Conservation (phyloP, 2,888 invertebrate genomes). For the Frankliniella intonsa region DNA sequence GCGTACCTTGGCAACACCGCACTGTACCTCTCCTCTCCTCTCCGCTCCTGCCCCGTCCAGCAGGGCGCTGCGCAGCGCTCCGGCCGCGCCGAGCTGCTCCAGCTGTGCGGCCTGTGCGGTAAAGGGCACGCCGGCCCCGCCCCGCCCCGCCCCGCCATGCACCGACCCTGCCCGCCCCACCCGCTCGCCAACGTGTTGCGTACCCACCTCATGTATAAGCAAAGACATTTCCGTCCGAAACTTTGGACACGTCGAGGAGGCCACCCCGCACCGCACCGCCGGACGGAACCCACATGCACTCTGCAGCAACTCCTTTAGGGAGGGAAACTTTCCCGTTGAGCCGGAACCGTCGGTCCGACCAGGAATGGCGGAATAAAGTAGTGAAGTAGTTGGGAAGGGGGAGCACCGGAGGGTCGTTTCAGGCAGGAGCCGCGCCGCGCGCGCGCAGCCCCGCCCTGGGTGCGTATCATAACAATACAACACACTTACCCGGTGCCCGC, state of each 20-base stretch:
- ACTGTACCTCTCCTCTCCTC: neutral
- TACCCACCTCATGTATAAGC: too few species aligned
- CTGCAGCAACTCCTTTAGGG: too few species aligned
- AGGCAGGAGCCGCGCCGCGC: neutral
- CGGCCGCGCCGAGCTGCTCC: neutral
- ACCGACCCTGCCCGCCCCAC: neutral
- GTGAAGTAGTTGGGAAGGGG: too few species aligned
- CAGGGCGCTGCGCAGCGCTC: neutral
- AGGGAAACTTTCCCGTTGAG: too few species aligned
- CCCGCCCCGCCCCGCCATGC: neutral
- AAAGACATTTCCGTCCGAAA: too few species aligned
- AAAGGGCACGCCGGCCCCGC: neutral
- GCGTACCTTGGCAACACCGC: constrained; percentile 7
- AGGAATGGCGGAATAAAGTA: too few species aligned
- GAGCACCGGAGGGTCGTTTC: neutral
- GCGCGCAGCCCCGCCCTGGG: neutral
- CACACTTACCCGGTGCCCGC: neutral
- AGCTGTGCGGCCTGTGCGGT: neutral
- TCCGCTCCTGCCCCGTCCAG: neutral
- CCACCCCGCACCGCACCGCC: neutral
- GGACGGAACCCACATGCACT: neutral
- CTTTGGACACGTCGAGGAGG: neutral
- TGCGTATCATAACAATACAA: constrained; percentile 18
- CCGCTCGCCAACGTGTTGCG: too few species aligned
- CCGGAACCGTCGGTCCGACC: too few species aligned